Conservation (phyloP, 2,113 vertebrate species). For the Nicator chloris region DNA sequence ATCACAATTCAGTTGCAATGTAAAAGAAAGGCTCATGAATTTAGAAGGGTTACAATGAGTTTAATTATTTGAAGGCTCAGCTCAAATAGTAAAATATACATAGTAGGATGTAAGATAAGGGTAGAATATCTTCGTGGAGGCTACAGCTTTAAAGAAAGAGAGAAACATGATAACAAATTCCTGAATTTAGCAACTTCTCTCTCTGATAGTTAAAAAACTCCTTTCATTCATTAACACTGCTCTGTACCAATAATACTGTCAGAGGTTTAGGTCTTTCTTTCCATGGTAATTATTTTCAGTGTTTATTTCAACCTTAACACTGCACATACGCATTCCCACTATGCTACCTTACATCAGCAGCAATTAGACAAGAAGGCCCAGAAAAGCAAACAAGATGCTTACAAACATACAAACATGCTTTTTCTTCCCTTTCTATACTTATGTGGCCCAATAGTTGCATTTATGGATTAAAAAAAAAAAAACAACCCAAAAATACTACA, state of each 20-base stretch:
- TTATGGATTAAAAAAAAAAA: neutral
- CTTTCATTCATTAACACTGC: neutral
- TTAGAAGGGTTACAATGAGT: conserved; percentile 7
- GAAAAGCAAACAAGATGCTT: neutral
- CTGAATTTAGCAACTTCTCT: neutral
- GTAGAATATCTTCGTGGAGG: neutral
- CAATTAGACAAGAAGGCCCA: neutral
- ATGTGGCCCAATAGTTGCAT: neutral
- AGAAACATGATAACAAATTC: neutral
- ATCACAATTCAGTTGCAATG: conserved; percentile 29
- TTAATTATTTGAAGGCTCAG: neutral
- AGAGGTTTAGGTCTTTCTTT: neutral
- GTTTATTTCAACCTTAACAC: neutral
- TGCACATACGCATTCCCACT: neutral
- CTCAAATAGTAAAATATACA: neutral
- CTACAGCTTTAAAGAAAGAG: neutral
- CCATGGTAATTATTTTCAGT: neutral
- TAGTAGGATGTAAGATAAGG: neutral
- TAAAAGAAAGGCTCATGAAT: conserved; percentile 18
- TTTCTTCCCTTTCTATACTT: neutral
- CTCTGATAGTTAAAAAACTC: neutral
- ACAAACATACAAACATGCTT: neutral
- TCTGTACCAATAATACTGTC: neutral
- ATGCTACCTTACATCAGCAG: neutral
- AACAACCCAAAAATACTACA: rapidly evolving